Base-by-base conservation (phyloP, 2,888 invertebrate genomes). In the Platycheirus rosarum region DNA sequence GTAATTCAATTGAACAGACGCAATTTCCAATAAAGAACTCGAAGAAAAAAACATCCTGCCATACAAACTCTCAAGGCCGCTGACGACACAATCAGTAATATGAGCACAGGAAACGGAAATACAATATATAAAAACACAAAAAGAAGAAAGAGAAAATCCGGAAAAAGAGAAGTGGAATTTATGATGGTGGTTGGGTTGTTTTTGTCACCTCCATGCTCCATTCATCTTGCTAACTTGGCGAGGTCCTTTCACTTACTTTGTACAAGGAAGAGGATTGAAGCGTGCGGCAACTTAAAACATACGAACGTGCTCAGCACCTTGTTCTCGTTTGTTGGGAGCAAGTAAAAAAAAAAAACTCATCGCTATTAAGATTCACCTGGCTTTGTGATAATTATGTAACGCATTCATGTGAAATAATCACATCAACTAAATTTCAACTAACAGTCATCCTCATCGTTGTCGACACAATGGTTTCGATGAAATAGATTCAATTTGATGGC, bases 1-100 rank as follows among this genome's bases (percentile, higher is more conserved):
- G 62, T 74, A 69, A 79, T 74, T 79, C 68, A 74, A 79, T 79
- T 74, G 68, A 79, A 79, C 74, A 68, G 74, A 74, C 74, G 68
- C 68, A 79, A 79, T 74, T 74, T 74, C 46, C 62, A 79, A 74
- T 79, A 79, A 79, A 62, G 79, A 51, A 69, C 68, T n/a, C 55
- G 11, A 79, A 68, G 40, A 55, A 55, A 23, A 35, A 73, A 73
- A 73, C 32, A 3, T 9, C 18, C n/a, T n/a, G n/a, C n/a, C n/a
- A n/a, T n/a, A n/a, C n/a, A n/a, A n/a, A 11, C 0, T 42, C 40
- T 29, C 42, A 42, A 42, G 29, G 57, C 51, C 51, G 46, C 44
- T 65, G 66, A 79, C 66, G 62, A 40, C 53, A 26, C 29, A 53
- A 73, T 66, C 53, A 40, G 35, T 37, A 35, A 35, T 8, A 35